A percentile compares a stretch with the other conserved stretches of the same genome.
Conservation (phyloP, 2,797 vertebrate genomes). For the Malacoraja senta region DNA sequence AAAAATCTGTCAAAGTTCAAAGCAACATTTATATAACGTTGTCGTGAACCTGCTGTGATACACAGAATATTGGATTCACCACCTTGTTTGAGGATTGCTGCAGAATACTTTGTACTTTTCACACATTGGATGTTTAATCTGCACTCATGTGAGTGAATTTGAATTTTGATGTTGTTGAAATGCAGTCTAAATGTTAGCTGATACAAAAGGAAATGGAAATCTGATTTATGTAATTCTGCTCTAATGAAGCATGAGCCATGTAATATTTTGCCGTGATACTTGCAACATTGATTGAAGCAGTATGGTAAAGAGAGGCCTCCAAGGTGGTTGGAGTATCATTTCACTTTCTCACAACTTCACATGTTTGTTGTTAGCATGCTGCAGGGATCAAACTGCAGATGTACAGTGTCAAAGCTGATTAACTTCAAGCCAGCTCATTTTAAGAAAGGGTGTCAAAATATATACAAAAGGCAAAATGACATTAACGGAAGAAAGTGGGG, state of each 20-base stretch:
- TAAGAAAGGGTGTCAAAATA: neutral
- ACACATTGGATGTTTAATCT: conserved; percentile 8
- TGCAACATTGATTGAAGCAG: conserved; percentile 20
- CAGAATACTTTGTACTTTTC: conserved; percentile 17
- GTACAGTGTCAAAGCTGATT: neutral
- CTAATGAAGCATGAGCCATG: neutral
- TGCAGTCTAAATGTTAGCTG: neutral
- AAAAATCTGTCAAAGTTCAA: conserved; percentile 4
- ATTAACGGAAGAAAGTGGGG: neutral
- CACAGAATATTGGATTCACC: neutral
- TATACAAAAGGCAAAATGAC: neutral
- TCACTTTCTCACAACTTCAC: conserved; percentile 1
- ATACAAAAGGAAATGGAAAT: conserved; percentile 27
- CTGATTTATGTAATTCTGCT: conserved; percentile 33
- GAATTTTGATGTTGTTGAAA: neutral
- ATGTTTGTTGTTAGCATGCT: conserved; percentile 11
- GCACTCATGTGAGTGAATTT: neutral
- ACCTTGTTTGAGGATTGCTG: neutral
- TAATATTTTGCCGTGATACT: neutral
- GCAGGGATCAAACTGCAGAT: conserved; percentile 13
- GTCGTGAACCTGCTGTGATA: neutral
- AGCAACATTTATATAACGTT: neutral
- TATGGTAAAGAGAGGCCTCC: conserved; percentile 7
- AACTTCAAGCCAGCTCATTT: conserved; percentile 7
- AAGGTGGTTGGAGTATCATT: neutral